phyloP scores from a whole-genome alignment of 2,888 invertebrate genomes.

The Plutella xylostella region DNA sequence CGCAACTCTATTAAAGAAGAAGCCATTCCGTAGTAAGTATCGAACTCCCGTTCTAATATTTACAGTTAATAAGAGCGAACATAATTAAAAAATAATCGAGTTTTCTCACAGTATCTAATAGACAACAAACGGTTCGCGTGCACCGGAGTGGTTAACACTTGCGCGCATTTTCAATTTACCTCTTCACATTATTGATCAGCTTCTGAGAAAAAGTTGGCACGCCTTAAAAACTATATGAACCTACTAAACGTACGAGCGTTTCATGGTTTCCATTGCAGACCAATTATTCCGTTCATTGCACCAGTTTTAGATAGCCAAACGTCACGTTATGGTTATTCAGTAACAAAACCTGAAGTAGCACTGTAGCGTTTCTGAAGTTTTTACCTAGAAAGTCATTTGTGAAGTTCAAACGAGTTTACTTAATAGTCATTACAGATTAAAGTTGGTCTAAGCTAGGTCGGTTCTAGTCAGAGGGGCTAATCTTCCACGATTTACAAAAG shows the following conservation, averaged over 20 bases:
- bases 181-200: conserved; percentile 48
- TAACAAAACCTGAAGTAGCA: too few relatives aligned
- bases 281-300: too few relatives aligned
- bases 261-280: conserved; percentile 8
- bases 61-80: too few relatives aligned
- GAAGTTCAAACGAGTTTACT: background rate
- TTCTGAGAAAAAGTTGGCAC: conserved; percentile 48
- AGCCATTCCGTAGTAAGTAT: too few relatives aligned
- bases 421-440: background rate
- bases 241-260: background rate
- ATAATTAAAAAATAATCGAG: too few relatives aligned
- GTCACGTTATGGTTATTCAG: too few relatives aligned
- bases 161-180: conserved; percentile 39
- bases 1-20: too few relatives aligned
- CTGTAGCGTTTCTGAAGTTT: conserved; percentile 8
- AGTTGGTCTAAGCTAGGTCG: conserved; percentile 25
- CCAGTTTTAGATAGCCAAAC: too few relatives aligned
- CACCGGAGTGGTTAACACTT: conserved; percentile 22
- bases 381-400: background rate
- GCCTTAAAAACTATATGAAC: conserved; percentile 22
- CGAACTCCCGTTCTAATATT: too few relatives aligned
- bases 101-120: conserved; percentile 7
- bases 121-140: conserved; percentile 5
- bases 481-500: conserved; percentile 56
- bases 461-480: conserved; percentile 33